These are phyloP conservation scores for Eledona agricola DNA, from an alignment of 2,888 invertebrate species.

Conservation along the genomic window DNA sequence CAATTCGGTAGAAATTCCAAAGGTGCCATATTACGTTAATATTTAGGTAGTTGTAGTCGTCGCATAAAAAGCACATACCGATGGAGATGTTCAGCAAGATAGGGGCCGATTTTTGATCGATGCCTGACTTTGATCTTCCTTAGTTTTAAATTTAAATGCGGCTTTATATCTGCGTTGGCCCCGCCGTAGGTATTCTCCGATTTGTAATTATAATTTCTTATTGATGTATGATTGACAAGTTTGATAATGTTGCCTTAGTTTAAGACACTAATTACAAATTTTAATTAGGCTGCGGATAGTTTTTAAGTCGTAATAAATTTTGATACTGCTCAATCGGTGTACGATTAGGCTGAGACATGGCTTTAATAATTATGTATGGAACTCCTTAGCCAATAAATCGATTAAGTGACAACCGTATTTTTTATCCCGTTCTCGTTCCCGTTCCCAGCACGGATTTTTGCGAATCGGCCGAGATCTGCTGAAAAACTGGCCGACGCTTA, in stretches of 20 bases:
- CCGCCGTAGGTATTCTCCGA: constrained; percentile 33
- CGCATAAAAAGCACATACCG: constrained; percentile 1
- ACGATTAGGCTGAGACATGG: constrained; percentile 47
- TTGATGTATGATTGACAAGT: constrained; percentile 51
- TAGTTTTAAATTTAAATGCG: constrained; percentile 34
- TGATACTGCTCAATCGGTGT: constrained; percentile 29
- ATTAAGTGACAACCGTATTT: constrained; percentile 22
- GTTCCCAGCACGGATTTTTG: constrained; percentile 18
- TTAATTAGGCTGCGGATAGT: constrained; percentile 40
- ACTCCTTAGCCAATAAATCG: constrained; percentile 20
- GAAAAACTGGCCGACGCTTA: constrained; percentile 10
- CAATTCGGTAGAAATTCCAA: constrained; percentile 22
- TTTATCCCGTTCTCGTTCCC: constrained; percentile 11
- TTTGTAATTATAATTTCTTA: constrained; percentile 51
- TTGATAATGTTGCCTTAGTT: constrained; percentile 47
- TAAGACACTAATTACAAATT: constrained; percentile 50
- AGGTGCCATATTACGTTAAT: constrained; percentile 35
- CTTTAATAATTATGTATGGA: constrained; percentile 41
- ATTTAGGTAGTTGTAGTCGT: constrained; percentile 8
- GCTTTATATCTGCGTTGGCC: constrained; percentile 15
- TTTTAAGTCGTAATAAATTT: constrained; percentile 32
- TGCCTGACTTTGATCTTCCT: constrained; percentile 27
- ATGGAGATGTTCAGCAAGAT: constrained; percentile 18
- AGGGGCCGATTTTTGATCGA: constrained; percentile 25
- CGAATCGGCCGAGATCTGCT: constrained; percentile 1